Percentiles rank a stretch among this genome's conserved stretches.
Conservation (phyloP, 2,888 invertebrate species). For the Yponomeuta malinellus region DNA sequence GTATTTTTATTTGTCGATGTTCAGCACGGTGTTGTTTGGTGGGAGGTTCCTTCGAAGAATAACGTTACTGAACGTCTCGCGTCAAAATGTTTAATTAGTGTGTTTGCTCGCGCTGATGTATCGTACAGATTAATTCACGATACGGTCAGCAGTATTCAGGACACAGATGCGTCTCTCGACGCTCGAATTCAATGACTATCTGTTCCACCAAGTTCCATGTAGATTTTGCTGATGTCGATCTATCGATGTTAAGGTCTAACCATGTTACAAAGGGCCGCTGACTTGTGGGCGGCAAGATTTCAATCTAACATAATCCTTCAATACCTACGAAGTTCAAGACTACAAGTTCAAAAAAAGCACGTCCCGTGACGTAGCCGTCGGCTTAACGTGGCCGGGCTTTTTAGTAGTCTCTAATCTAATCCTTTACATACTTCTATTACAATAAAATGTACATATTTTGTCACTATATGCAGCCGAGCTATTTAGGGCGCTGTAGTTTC, state of each 20-base stretch:
- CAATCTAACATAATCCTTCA: too few species aligned
- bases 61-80: conserved; percentile 22
- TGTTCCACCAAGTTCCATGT: conserved; percentile 36
- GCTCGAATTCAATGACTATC: conserved; percentile 51
- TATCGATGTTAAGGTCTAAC: background rate
- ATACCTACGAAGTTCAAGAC: too few species aligned
- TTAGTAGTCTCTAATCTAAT: too few species aligned
- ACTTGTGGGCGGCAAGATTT: too few species aligned
- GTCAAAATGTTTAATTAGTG: conserved; percentile 40
- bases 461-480: background rate
- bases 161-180: conserved; percentile 52
- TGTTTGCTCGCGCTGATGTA: conserved; percentile 49
- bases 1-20: conserved; percentile 2
- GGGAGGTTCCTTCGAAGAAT: conserved; percentile 24
- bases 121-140: conserved; percentile 57
- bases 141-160: conserved; percentile 64
- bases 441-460: too few species aligned
- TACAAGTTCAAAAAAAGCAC: too few species aligned
- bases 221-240: conserved; percentile 22
- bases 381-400: too few species aligned
- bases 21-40: conserved; percentile 6
- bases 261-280: too few species aligned
- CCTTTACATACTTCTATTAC: too few species aligned
- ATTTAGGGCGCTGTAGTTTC: background rate
- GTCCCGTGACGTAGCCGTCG: too few species aligned